These are phyloP conservation scores for Capitella teleta DNA, from an alignment of 1,140 invertebrate species.

Conservation along the genomic window DNA sequence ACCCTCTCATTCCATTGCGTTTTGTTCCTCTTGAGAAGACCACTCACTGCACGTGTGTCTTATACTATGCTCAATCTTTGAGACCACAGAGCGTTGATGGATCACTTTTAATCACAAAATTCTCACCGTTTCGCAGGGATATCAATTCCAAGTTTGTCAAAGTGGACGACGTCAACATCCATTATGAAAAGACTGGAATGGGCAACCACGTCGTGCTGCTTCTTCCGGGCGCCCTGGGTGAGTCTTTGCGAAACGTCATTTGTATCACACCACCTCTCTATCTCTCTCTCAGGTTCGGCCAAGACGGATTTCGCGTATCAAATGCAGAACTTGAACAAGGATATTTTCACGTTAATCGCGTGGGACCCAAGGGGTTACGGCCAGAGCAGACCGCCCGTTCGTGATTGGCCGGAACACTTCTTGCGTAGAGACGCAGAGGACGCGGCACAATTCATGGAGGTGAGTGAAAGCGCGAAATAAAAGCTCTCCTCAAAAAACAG, in stretches of 20 bases:
- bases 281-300: conserved; percentile 45
- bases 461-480: too few relatives aligned
- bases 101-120: too few relatives aligned
- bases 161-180: conserved; percentile 51
- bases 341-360: conserved; percentile 62
- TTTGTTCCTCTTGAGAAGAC: too few relatives aligned
- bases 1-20: too few relatives aligned
- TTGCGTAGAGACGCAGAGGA: conserved; percentile 61
- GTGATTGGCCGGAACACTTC: conserved; percentile 59
- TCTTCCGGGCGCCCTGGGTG: conserved; percentile 64
- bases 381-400: conserved; percentile 63
- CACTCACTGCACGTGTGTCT: too few relatives aligned
- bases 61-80: too few relatives aligned
- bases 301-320: conserved; percentile 74
- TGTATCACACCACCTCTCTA: background rate
- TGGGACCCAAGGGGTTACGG: conserved; percentile 86
- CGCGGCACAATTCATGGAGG: conserved; percentile 62
- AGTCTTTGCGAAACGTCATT: conserved; percentile 7
- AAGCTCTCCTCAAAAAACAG: too few relatives aligned
- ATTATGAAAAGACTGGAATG: conserved; percentile 60
- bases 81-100: too few relatives aligned
- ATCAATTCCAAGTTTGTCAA: too few relatives aligned
- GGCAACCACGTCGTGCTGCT: conserved; percentile 58
- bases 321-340: conserved; percentile 54
- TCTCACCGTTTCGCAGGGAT: too few relatives aligned